Percentiles rank a stretch among this genome's conserved stretches.
phyloP scores from a whole-genome alignment of 1,140 invertebrate species.

The Triops longicaudatus region DNA sequence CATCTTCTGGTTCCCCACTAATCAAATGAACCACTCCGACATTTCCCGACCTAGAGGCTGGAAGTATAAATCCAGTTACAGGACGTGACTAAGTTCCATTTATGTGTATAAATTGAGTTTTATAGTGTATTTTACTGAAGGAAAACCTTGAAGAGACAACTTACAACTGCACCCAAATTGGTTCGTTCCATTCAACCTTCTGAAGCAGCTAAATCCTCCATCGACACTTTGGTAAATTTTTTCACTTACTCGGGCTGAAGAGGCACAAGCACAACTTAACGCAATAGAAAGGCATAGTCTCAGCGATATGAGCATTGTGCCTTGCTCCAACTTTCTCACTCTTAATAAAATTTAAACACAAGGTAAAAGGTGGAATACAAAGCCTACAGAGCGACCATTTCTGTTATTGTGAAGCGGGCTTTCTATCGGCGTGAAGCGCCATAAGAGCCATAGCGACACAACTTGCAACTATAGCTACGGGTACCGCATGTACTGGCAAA shows the following conservation, averaged over 20 bases:
- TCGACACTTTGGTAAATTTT: slow-evolving; percentile 26
- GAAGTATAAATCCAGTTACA: background rate
- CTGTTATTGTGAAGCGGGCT: no score
- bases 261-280: background rate
- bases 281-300: background rate
- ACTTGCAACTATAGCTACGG: no score
- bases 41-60: slow-evolving; percentile 25
- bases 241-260: slow-evolving; percentile 18
- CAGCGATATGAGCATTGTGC: background rate
- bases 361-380: no score
- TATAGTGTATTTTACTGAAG: background rate
- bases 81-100: background rate
- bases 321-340: background rate
- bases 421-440: no score
- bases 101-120: background rate
- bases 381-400: no score
- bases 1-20: slow-evolving; percentile 6
- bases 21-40: slow-evolving; percentile 27
- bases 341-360: background rate
- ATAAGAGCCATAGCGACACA: no score
- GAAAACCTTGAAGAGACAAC: background rate
- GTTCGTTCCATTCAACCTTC: slow-evolving; percentile 26
- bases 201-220: slow-evolving; percentile 24
- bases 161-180: slow-evolving; percentile 28
- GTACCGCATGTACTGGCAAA: no score